These are phyloP conservation scores for Machimus atricapillus DNA, from an alignment of 2,888 invertebrate species.

Conservation along the genomic window DNA sequence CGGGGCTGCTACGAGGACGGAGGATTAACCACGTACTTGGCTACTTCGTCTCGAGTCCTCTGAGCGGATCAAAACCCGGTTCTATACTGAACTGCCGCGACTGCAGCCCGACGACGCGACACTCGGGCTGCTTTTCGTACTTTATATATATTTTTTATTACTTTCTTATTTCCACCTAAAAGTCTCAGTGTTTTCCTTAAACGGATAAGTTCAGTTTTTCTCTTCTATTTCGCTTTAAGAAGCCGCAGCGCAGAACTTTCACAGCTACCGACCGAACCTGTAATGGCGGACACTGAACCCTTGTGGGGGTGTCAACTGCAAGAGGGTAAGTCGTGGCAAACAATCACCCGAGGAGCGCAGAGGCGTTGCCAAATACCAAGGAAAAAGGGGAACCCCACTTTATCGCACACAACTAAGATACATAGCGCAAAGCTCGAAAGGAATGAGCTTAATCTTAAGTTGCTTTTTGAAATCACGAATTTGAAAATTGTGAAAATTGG, in stretches of 20 bases:
- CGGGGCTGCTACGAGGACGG: not conserved
- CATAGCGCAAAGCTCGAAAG: not conserved
- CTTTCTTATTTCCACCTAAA: not conserved
- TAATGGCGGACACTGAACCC: conserved; percentile 47
- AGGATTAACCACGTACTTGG: not conserved
- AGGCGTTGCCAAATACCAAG: not conserved
- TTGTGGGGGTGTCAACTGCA: conserved; percentile 26
- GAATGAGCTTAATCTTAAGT: not conserved
- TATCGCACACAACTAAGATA: not conserved
- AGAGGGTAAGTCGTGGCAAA: conserved; percentile 1
- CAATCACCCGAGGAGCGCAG: not conserved
- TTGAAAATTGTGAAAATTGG: too few species aligned
- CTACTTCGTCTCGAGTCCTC: not conserved
- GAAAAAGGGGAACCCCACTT: not conserved
- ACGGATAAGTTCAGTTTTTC: not conserved
- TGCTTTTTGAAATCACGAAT: too few species aligned
- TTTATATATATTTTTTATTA: not conserved
- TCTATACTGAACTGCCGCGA: not conserved
- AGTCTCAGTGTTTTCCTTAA: not conserved
- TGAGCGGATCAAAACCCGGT: not conserved
- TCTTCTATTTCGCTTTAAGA: not conserved
- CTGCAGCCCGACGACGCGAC: not conserved
- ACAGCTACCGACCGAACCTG: conserved; percentile 29
- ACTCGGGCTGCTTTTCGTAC: not conserved
- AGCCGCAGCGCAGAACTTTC: not conserved